Evolutionary conservation across 2,113 vertebrate genomes (phyloP).

Genomic region (Oreochromis aureus): DNA sequence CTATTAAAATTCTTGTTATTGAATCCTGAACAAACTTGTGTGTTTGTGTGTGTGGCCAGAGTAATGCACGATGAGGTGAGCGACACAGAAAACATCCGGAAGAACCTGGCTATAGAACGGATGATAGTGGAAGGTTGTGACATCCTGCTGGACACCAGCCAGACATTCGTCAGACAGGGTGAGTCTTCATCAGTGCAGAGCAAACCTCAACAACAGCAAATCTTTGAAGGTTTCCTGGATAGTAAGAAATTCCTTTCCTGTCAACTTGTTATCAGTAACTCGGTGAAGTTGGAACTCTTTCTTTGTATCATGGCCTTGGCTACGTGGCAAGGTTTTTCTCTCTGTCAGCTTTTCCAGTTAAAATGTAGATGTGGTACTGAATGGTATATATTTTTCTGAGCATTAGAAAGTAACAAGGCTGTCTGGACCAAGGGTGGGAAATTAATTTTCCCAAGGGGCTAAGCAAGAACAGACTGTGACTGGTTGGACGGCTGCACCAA

Average conservation of each 20-base stretch:
- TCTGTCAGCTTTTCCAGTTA: background rate
- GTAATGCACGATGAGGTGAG: slow-evolving; percentile 98
- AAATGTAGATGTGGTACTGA: background rate
- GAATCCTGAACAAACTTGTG: background rate
- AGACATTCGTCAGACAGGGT: slow-evolving; percentile 96
- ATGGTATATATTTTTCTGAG: background rate
- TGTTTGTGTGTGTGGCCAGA: slow-evolving; percentile 60
- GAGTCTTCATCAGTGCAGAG: slow-evolving; percentile 29
- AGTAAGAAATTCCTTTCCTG: background rate
- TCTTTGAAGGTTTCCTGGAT: background rate
- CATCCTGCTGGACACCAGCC: slow-evolving; percentile 93
- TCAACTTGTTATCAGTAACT: background rate
- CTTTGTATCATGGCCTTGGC: background rate
- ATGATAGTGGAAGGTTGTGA: slow-evolving; percentile 98
- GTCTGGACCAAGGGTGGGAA: background rate
- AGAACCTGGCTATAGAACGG: slow-evolving; percentile 95
- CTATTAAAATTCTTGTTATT: background rate
- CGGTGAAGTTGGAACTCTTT: background rate
- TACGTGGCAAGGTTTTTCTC: background rate
- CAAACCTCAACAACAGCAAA: background rate
- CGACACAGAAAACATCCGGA: slow-evolving; percentile 96
- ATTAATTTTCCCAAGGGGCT: background rate
- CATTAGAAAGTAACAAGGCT: background rate
- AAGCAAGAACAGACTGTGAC: background rate
- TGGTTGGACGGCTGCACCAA: background rate